These are phyloP conservation scores for Diarsia rubi DNA, from an alignment of 2,888 invertebrate species.

Conservation along the genomic window DNA sequence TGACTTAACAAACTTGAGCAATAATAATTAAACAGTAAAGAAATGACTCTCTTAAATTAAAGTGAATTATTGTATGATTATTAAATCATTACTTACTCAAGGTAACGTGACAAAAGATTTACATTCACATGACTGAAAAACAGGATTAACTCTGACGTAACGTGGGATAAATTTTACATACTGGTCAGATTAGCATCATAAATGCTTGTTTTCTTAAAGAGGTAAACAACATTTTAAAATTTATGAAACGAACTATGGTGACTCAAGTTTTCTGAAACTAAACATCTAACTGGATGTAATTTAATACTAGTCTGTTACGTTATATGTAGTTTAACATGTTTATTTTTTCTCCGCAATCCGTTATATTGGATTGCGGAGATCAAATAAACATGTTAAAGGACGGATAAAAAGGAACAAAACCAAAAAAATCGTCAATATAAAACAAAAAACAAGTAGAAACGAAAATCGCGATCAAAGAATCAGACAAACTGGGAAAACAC, in stretches of 20 bases:
- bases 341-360: too few species aligned
- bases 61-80: neutral
- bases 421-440: neutral
- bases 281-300: too few species aligned
- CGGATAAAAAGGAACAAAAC: too few species aligned
- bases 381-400: too few species aligned
- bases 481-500: neutral
- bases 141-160: neutral
- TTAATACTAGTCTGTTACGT: too few species aligned
- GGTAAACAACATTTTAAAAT: too few species aligned
- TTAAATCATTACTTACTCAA: neutral
- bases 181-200: neutral
- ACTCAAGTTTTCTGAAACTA: too few species aligned
- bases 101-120: neutral
- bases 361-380: too few species aligned
- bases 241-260: too few species aligned
- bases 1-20: neutral
- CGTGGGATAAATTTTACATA: neutral
- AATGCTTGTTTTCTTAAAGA: too few species aligned
- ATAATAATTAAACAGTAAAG: neutral
- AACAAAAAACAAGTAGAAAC: neutral
- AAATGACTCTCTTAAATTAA: neutral
- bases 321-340: too few species aligned
- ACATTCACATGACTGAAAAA: neutral
- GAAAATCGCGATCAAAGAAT: neutral